Evolutionary conservation across 2,888 invertebrate species (phyloP), one percentile per base, ranked within the genome.

Genomic region (Drosophila atripex): DNA sequence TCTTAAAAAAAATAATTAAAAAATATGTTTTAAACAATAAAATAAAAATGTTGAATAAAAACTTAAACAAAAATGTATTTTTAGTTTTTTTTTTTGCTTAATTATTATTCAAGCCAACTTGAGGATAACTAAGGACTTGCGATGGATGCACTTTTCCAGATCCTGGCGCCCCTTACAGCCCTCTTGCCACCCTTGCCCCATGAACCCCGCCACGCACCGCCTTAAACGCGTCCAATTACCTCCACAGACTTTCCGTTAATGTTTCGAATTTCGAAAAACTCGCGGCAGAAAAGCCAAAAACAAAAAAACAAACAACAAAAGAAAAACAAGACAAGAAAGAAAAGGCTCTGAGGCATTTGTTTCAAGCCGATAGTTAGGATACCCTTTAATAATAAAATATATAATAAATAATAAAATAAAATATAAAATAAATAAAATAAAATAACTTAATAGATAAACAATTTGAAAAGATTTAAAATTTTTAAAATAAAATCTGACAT

Each of bases 161-260:
- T 38, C 39, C 39, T 39, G 14, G 2, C 39, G 8, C 14, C 38
- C 8, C 38, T 38, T 0, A 0, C 8, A 12, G 35, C 1, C 18
- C n/a, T 18, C n/a, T 3, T 18, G 39, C 35, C 35, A 18, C 18
- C 39, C 39, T 11, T 16, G 18, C 39, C 18, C 39, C 39, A 11
- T 41, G 18, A 18, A 41, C 39, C 39, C 28, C 35, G 8, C 28
- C 39, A 50, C 65, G 53, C 56, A 55, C 60, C 63, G 46, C 52
- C 56, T 75, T 75, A 49, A 75, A 78, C 82, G 84, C 88, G 84
- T 84, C 88, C 86, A 84, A 87, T 87, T 84, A 87, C 84, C 86
- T 86, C 74, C 71, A 68, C 76, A 50, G 79, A 82, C 88, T 84
- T 82, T 82, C 79, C 86, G 83, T 76, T 76, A 82, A 79, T 84